These are phyloP conservation scores for Mallotus villosus DNA, from an alignment of 2,797 vertebrate species.

Conservation along the genomic window DNA sequence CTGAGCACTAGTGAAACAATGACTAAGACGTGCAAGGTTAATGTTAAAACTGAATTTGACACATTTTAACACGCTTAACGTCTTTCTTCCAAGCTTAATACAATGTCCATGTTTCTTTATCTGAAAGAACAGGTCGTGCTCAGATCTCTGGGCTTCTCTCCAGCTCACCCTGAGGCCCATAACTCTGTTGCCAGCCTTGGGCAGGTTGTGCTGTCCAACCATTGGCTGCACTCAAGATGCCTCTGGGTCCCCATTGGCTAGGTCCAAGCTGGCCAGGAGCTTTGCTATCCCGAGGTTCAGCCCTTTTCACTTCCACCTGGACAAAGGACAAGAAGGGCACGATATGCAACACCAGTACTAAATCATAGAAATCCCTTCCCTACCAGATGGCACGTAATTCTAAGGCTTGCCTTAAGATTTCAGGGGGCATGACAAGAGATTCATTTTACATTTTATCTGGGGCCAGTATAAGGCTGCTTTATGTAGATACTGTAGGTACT, in stretches of 20 bases:
- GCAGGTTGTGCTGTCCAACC: constrained; percentile 97
- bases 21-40: constrained; percentile 23
- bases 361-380: constrained; percentile 69
- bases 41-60: constrained; percentile 33
- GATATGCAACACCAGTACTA: constrained; percentile 67
- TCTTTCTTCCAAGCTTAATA: constrained; percentile 24
- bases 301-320: constrained; percentile 99
- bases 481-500: constrained; percentile 47
- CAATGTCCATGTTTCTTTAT: neutral
- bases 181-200: constrained; percentile 94
- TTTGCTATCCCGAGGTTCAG: constrained; percentile 97
- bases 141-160: constrained; percentile 50
- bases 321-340: constrained; percentile 82
- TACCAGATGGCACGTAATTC: constrained; percentile 79
- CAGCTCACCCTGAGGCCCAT: constrained; percentile 94
- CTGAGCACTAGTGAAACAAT: neutral
- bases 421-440: constrained; percentile 78
- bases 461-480: constrained; percentile 61
- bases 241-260: constrained; percentile 93
- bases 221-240: constrained; percentile 93
- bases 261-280: constrained; percentile 89
- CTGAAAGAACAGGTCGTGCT: constrained; percentile 39
- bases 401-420: constrained; percentile 78
- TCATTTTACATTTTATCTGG: constrained; percentile 80
- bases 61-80: neutral